Percentiles rank a stretch among this genome's conserved stretches.
These are phyloP conservation scores for Rhabdophis nuchalis DNA, from an alignment of 2,797 vertebrate species.

Conservation along the genomic window DNA sequence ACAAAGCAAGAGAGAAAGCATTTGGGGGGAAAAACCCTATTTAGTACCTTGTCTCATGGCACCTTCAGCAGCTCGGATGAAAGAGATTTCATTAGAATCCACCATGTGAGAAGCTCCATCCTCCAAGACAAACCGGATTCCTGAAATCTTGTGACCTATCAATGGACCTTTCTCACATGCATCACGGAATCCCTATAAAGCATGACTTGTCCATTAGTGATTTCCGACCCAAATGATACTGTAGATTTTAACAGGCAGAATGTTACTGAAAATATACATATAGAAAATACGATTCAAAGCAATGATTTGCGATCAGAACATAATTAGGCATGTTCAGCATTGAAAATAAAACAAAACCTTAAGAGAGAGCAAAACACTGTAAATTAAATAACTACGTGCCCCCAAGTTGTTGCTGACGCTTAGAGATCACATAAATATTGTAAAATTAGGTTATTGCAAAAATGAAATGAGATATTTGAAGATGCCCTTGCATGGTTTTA, in stretches of 20 bases:
- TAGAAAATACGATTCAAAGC: not conserved
- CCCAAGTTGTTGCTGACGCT: not conserved
- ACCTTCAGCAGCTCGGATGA: constrained; percentile 92
- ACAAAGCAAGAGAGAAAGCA: not conserved
- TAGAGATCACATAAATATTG: not conserved
- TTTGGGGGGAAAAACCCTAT: not conserved
- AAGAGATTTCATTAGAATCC: constrained; percentile 93
- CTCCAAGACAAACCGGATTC: constrained; percentile 83
- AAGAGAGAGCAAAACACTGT: not conserved
- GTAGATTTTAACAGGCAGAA: not conserved
- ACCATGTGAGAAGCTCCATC: constrained; percentile 94
- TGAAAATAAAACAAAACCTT: not conserved
- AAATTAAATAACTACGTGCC: not conserved
- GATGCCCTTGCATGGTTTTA: not conserved
- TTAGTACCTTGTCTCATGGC: constrained; percentile 87
- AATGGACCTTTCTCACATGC: constrained; percentile 88
- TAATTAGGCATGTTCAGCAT: not conserved
- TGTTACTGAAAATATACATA: not conserved
- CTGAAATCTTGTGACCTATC: constrained; percentile 88
- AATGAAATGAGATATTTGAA: not conserved
- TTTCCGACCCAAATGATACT: not conserved
- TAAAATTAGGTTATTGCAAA: not conserved
- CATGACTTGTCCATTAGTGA: not conserved
- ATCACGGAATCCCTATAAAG: constrained; percentile 82
- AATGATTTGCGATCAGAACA: accelerated